Evolutionary conservation across 1,140 invertebrate species (phyloP), one percentile per base, ranked within the genome.

Genomic region (Batillaria attramentaria): DNA sequence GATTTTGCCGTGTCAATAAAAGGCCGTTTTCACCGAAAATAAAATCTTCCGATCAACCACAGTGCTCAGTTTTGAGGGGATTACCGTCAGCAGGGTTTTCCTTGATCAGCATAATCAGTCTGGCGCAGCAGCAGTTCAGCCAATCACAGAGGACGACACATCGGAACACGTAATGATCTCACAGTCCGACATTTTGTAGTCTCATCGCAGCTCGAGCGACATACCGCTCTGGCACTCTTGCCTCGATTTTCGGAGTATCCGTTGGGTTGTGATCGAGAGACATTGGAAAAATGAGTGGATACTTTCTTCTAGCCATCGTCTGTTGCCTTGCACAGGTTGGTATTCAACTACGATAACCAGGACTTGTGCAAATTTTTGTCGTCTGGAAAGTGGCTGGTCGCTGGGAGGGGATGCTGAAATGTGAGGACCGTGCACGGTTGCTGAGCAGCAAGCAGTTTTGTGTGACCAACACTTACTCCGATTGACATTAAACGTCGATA

Each of bases 41-140:
- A n/a, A n/a, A n/a, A n/a, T n/a, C n/a, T n/a, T n/a, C n/a, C n/a
- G n/a, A n/a, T 18, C 13, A 69, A 39, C 4, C 13, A 39, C 3
- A 69, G 20, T 42, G 3, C 3, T 24, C 37, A 41, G 0, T 42
- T 42, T 10, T 8, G 42, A 37, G 16, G 10, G 20, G 16, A 41
- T 13, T n/a, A 46, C 16, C 42, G 24, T 42, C 33, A 2, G n/a
- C 41, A 20, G 68, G 68, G 28, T 70, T 70, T 70, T 70, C 68
- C 68, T 46, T 70, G 28, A 70, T 70, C 68, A 70, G 68, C 68
- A 70, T 70, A 70, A 70, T 70, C 39, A 70, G 41, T 3, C 68
- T 70, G 68, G 42, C 68, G 68, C 68, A 70, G 39, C 5, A 13
- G 4, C 43, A 18, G 68, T 28, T 43, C 33, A 46, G 24, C 68